Evolutionary conservation across 2,888 invertebrate genomes (phyloP).

Genomic region (Parthenolecanium corni): DNA sequence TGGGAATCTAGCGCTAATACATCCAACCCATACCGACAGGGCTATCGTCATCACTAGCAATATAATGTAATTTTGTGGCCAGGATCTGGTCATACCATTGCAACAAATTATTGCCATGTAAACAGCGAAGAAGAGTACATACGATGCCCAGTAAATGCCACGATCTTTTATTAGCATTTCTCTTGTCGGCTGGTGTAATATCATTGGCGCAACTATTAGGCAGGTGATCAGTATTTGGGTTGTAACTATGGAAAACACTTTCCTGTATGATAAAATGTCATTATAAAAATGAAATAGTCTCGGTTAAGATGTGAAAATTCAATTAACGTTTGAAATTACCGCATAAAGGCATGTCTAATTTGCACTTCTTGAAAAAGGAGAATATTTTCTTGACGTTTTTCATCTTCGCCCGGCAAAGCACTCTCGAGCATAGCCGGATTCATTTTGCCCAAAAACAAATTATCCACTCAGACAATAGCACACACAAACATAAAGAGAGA

Average conservation of each 20-base stretch:
- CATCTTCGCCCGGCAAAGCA: no score
- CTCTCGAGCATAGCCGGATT: no score
- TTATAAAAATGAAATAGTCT: background rate
- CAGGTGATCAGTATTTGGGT: background rate
- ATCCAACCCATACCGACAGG: background rate
- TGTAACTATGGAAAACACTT: background rate
- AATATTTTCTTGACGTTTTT: background rate
- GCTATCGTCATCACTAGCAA: background rate
- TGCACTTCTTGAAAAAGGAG: background rate
- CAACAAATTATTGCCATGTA: background rate
- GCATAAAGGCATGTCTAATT: background rate
- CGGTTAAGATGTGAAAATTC: no score
- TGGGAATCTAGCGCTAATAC: background rate
- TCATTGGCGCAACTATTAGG: background rate
- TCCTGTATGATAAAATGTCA: background rate
- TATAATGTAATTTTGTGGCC: conserved; percentile 1
- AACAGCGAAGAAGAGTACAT: background rate
- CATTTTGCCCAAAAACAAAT: background rate
- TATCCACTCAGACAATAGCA: background rate
- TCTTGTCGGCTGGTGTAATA: background rate
- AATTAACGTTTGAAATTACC: no score
- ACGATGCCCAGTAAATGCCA: background rate
- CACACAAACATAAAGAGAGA: no score
- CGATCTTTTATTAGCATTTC: background rate
- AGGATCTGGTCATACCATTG: background rate